These are phyloP conservation scores for Tapirus indicus DNA, from an alignment of 2,797 vertebrate species.

Conservation along the genomic window DNA sequence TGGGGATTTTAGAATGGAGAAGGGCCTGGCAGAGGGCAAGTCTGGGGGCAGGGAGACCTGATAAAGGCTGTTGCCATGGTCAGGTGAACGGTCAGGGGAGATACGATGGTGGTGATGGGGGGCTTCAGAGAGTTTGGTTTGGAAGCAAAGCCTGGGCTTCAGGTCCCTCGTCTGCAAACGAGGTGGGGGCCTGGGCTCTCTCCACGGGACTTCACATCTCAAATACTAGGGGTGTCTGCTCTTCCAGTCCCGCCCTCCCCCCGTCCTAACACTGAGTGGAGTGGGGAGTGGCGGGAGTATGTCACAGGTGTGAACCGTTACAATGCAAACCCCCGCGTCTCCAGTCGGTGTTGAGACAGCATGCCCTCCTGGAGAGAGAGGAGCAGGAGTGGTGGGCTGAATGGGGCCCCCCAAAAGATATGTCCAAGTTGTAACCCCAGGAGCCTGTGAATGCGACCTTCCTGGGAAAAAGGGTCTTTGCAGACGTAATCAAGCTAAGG, in stretches of 20 bases:
- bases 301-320: accelerated
- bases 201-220: accelerated
- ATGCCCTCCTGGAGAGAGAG: not conserved
- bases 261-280: accelerated
- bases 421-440: accelerated
- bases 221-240: not conserved
- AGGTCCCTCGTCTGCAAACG: too few relatives aligned
- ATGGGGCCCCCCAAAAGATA: not conserved
- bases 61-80: not conserved
- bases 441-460: not conserved
- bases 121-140: too few relatives aligned
- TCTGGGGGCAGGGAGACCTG: too few relatives aligned
- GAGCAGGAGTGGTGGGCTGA: accelerated
- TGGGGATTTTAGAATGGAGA: too few relatives aligned
- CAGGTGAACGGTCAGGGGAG: too few relatives aligned
- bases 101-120: too few relatives aligned
- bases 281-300: not conserved
- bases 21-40: too few relatives aligned
- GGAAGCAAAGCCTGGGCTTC: not conserved
- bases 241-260: accelerated
- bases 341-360: accelerated
- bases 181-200: not conserved
- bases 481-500: not conserved
- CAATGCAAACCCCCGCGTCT: accelerated
- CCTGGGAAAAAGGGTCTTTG: not conserved